Percentiles rank a stretch among this genome's conserved stretches.
phyloP scores from a whole-genome alignment of 2,888 invertebrate species.

The Trimorus sp. region DNA sequence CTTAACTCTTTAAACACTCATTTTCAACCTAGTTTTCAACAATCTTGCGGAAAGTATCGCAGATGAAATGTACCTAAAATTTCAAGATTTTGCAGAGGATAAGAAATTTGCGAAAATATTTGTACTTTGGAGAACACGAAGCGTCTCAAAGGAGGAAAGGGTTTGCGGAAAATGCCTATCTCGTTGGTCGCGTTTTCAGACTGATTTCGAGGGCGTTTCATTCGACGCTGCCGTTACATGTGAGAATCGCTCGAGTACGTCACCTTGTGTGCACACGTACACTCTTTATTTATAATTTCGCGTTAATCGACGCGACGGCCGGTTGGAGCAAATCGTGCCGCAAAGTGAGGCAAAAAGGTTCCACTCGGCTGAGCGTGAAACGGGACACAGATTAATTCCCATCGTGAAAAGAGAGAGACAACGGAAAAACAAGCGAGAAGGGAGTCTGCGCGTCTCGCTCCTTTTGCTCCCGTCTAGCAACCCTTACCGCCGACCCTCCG shows the following conservation, averaged over 20 bases:
- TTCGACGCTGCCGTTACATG: conserved; percentile 57
- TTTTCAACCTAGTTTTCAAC: no score
- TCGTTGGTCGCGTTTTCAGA: conserved; percentile 56
- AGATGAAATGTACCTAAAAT: no score
- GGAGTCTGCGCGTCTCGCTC: conserved; percentile 71
- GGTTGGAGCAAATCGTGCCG: conserved; percentile 81
- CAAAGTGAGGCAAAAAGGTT: conserved; percentile 82
- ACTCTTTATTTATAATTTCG: conserved; percentile 83
- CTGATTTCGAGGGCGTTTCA: conserved; percentile 60
- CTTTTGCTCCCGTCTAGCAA: conserved; percentile 55
- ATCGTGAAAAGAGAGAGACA: conserved; percentile 77
- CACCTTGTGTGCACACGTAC: conserved; percentile 72
- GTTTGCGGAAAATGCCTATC: conserved; percentile 53
- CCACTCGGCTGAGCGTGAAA: conserved; percentile 83
- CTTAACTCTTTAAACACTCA: no score
- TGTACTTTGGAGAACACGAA: conserved; percentile 1
- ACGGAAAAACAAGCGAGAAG: conserved; percentile 77
- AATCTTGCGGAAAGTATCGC: no score
- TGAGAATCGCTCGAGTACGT: conserved; percentile 70
- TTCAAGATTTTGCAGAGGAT: no score
- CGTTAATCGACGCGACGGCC: conserved; percentile 82
- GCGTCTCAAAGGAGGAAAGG: conserved; percentile 42
- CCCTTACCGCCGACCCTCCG: conserved; percentile 61
- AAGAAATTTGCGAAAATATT: no score
- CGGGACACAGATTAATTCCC: conserved; percentile 84